Conservation (phyloP, 1,140 invertebrate species). For the Colletes gigas region DNA sequence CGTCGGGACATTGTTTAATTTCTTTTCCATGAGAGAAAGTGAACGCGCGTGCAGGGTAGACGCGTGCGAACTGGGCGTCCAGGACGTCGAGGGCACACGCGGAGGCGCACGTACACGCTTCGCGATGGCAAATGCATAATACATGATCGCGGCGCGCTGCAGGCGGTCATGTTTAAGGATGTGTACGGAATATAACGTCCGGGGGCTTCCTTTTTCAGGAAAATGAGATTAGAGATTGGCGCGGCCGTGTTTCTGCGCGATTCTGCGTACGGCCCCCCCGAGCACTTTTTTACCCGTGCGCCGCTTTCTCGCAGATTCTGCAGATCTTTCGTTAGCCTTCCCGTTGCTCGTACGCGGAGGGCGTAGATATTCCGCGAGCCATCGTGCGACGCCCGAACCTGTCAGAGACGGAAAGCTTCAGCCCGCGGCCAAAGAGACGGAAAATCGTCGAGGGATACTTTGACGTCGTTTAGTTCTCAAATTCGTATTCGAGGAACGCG, state of each 20-base stretch:
- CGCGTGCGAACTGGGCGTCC: slow-evolving; percentile 30
- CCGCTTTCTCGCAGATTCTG: neutral
- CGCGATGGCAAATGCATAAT: slow-evolving; percentile 65
- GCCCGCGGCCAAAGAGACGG: neutral
- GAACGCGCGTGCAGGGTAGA: slow-evolving; percentile 25
- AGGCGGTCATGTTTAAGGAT: slow-evolving; percentile 66
- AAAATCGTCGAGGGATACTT: neutral
- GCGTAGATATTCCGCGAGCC: neutral
- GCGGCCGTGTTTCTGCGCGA: neutral
- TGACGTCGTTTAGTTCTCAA: neutral
- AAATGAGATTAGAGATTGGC: slow-evolving; percentile 66
- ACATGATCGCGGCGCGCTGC: slow-evolving; percentile 63
- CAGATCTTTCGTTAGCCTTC: neutral
- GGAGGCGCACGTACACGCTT: slow-evolving; percentile 41
- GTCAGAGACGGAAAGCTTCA: neutral
- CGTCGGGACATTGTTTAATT: neutral
- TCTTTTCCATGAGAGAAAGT: slow-evolving; percentile 11
- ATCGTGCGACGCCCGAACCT: neutral
- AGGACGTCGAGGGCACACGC: slow-evolving; percentile 12
- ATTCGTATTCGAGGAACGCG: neutral
- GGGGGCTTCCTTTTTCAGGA: slow-evolving; percentile 56
- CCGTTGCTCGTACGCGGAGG: neutral
- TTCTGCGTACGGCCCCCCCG: neutral
- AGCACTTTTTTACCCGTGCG: neutral
- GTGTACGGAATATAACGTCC: slow-evolving; percentile 64